Evolutionary conservation across 92 coral and sea anemone genomes (phyloP), one percentile per base, ranked within the genome.

Genomic region (Palythoa heliodiscus): DNA sequence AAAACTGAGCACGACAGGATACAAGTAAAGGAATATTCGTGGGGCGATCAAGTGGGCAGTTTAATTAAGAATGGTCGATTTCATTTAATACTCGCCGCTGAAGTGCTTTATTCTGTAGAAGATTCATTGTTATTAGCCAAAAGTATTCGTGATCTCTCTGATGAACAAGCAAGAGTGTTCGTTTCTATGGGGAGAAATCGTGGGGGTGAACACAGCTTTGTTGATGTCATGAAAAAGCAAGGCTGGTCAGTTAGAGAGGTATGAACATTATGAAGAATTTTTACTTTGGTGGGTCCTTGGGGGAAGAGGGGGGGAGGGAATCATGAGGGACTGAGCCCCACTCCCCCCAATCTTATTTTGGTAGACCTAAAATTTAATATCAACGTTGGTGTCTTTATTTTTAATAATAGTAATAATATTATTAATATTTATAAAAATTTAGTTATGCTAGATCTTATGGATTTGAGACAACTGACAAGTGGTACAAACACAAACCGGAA

Each of bases 121-220:
- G 98, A 95, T 86, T 94, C 98, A 1, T 24, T 76, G 76, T 80
- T 89, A 54, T 86, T 95, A 15, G 98, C 98, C 1, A 87, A 92
- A 29, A 88, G 94, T 75, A 93, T 91, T 16, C 89, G 93, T 39
- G 70, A 77, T 70, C 78, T 95, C 40, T 73, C 91, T 24, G 89
- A 89, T 20, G 48, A 85, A 40, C 43, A 75, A n/a, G 93, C 95
- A 1, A 37, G 77, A 22, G 84, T 93, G 70, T 95, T 89, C 79
- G 90, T 95, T 17, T 95, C 98, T 8, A 83, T 93, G 94, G 98
- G 98, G 29, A 93, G 98, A 74, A 95, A 95, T 82, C 95, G 98
- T n/a, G 91, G 92, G 25, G 98, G 98, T 40, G 94, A 93, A 89
- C 67, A 86, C n/a, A 68, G 83, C 54, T 95, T 95, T 82, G 87